These are phyloP conservation scores for Hoplodrina blanda DNA, from an alignment of 2,888 invertebrate species.

Conservation along the genomic window DNA sequence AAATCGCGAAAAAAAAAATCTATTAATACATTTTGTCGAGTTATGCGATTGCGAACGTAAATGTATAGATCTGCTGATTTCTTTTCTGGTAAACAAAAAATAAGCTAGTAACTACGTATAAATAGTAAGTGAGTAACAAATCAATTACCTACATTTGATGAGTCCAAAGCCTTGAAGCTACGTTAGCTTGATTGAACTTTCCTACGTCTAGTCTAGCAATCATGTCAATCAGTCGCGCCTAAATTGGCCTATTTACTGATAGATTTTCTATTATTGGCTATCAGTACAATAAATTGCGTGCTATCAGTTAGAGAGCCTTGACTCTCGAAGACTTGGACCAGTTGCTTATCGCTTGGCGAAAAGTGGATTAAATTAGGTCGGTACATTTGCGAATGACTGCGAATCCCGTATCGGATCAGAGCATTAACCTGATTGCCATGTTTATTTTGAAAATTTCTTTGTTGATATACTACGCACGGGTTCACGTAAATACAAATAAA, in stretches of 20 bases:
- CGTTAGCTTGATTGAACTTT: slow-evolving; percentile 59
- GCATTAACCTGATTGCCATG: slow-evolving; percentile 73
- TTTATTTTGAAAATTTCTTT: slow-evolving; percentile 58
- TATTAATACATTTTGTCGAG: too few relatives aligned
- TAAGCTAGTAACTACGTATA: too few relatives aligned
- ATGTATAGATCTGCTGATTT: too few relatives aligned
- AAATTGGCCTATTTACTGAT: slow-evolving; percentile 63
- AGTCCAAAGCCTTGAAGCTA: slow-evolving; percentile 54
- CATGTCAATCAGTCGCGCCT: slow-evolving; percentile 61
- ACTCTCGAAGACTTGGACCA: slow-evolving; percentile 45
- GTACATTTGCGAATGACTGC: slow-evolving; percentile 76
- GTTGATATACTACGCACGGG: slow-evolving; percentile 31
- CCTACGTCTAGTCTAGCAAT: slow-evolving; percentile 58
- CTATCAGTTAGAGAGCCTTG: slow-evolving; percentile 59
- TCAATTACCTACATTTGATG: slow-evolving; percentile 42
- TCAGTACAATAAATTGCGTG: slow-evolving; percentile 60
- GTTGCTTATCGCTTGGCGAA: slow-evolving; percentile 67
- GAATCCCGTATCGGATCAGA: slow-evolving; percentile 72
- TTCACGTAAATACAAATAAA: slow-evolving; percentile 42
- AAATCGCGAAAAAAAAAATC: too few relatives aligned
- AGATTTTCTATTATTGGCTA: slow-evolving; percentile 61
- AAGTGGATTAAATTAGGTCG: slow-evolving; percentile 75
- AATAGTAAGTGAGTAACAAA: slow-evolving; percentile 17
- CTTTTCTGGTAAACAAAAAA: too few relatives aligned
- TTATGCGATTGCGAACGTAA: too few relatives aligned